Evolutionary conservation across 2,797 vertebrate species (phyloP).

Genomic region (Nothura maculosa): DNA sequence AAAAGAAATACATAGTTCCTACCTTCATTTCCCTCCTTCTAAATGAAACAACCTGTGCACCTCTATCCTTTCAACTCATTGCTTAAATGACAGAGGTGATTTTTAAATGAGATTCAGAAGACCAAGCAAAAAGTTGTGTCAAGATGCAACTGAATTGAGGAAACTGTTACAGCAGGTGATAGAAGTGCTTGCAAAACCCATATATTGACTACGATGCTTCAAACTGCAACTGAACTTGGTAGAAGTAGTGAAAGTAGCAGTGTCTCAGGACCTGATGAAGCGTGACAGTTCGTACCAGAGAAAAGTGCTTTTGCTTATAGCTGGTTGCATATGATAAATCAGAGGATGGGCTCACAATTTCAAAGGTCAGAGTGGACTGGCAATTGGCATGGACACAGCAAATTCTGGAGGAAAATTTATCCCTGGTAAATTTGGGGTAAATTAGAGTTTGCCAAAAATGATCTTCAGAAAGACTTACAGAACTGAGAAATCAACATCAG

Average conservation of each 20-base stretch:
- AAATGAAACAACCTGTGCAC: background rate
- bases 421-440: background rate
- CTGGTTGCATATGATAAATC: background rate
- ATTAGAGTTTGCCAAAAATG: background rate
- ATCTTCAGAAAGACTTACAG: background rate
- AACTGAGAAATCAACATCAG: background rate
- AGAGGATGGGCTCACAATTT: background rate
- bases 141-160: background rate
- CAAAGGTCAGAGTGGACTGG: background rate
- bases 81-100: background rate
- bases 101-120: background rate
- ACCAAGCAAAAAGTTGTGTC: background rate
- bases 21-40: background rate
- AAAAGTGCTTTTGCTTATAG: background rate
- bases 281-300: background rate
- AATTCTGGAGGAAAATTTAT: background rate
- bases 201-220: background rate
- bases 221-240: background rate
- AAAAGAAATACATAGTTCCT: rapidly evolving
- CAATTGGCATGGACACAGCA: background rate
- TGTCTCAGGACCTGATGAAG: background rate
- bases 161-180: background rate
- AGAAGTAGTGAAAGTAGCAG: background rate
- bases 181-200: background rate
- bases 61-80: background rate